These are phyloP conservation scores for Pithys albifrons DNA, from an alignment of 2,113 vertebrate genomes.

Conservation along the genomic window DNA sequence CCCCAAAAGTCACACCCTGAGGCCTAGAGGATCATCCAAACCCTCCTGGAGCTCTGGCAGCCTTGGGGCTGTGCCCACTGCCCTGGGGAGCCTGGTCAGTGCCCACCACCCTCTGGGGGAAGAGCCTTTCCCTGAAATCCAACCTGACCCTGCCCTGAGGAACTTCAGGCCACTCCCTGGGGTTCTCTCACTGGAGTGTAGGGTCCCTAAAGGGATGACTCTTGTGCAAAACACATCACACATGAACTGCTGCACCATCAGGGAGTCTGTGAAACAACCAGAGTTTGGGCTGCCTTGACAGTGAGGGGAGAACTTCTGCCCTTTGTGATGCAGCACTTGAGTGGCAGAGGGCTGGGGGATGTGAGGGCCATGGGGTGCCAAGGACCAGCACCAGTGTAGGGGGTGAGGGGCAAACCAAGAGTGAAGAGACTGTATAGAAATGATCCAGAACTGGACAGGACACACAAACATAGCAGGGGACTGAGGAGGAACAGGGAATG, in stretches of 20 bases:
- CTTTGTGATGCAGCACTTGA: background rate
- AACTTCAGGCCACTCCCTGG: background rate
- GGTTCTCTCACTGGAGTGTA: background rate
- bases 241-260: background rate
- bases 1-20: background rate
- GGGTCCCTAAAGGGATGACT: background rate
- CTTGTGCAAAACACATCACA: background rate
- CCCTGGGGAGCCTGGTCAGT: background rate
- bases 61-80: background rate
- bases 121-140: background rate
- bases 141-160: background rate
- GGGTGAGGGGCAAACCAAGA: background rate
- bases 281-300: background rate
- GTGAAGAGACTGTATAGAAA: background rate
- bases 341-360: background rate
- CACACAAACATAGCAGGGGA: background rate
- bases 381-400: background rate
- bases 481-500: background rate
- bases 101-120: background rate
- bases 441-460: background rate
- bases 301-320: background rate
- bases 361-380: background rate
- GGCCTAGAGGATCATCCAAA: background rate
- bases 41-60: background rate
- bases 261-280: background rate